A percentile compares a stretch with the other conserved stretches of the same genome.
Evolutionary conservation across 2,113 vertebrate species (phyloP).

Genomic region (Donacobius atricapilla): DNA sequence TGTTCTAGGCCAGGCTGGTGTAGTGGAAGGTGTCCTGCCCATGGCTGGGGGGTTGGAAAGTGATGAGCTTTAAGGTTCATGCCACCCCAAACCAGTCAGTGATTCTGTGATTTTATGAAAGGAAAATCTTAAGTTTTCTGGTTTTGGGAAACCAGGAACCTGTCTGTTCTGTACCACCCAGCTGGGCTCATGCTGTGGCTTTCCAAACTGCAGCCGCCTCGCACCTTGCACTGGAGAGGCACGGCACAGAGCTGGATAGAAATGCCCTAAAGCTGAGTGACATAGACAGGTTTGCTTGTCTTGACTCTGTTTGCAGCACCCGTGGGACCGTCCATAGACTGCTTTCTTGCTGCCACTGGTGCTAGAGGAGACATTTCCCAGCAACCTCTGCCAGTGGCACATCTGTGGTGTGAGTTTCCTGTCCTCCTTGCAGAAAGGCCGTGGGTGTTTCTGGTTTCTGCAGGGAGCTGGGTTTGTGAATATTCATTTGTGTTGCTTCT

Average conservation of each 20-base stretch:
- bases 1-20: background rate
- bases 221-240: background rate
- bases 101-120: background rate
- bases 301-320: background rate
- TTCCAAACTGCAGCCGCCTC: background rate
- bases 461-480: background rate
- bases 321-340: rapidly evolving
- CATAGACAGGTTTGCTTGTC: background rate
- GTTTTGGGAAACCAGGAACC: background rate
- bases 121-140: background rate
- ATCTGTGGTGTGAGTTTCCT: background rate
- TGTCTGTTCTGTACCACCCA: background rate
- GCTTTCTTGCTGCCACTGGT: background rate
- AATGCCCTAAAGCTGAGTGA: background rate
- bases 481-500: background rate
- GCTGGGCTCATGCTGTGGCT: background rate
- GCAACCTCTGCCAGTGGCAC: background rate
- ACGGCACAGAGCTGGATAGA: background rate
- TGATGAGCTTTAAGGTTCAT: background rate
- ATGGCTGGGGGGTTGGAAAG: background rate
- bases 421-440: background rate
- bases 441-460: background rate
- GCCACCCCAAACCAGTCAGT: background rate
- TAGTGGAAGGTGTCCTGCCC: background rate
- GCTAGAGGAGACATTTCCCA: background rate